Conservation (phyloP, 2,888 invertebrate species). For the Pandemis cinnamomeana region DNA sequence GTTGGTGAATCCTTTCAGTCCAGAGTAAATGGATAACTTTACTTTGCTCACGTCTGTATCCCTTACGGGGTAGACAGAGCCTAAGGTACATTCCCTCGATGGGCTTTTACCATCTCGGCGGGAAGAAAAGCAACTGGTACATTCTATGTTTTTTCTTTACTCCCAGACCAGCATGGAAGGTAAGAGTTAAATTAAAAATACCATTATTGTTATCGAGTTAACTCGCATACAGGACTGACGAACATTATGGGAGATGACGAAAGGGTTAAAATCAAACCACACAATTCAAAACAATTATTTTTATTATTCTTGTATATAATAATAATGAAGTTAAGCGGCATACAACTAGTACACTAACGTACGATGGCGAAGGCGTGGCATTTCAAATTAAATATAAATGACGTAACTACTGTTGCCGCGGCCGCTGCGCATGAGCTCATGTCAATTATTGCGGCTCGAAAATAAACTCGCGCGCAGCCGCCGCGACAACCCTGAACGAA, state of each 20-base stretch:
- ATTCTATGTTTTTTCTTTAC: too few relatives aligned
- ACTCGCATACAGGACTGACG: too few relatives aligned
- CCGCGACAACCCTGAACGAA: constrained; percentile 22
- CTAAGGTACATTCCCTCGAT: too few relatives aligned
- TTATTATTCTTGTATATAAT: constrained; percentile 77
- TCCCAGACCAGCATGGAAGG: too few relatives aligned
- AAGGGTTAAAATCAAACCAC: constrained; percentile 55
- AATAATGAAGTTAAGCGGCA: constrained; percentile 78
- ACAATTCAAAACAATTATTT: constrained; percentile 78
- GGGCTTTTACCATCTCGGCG: too few relatives aligned
- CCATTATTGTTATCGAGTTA: too few relatives aligned
- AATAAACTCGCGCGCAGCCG: constrained; percentile 23
- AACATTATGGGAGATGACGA: neutral
- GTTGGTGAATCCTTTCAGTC: too few relatives aligned
- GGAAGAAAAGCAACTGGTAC: too few relatives aligned
- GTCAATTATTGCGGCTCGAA: constrained; percentile 24
- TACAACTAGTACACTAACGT: constrained; percentile 76
- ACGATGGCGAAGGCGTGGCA: constrained; percentile 67
- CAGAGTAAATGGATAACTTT: too few relatives aligned
- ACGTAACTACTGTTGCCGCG: constrained; percentile 22
- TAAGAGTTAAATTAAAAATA: too few relatives aligned
- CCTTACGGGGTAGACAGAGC: too few relatives aligned
- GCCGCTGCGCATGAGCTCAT: constrained; percentile 18
- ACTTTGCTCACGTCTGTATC: too few relatives aligned
- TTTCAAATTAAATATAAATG: constrained; percentile 52